A percentile compares a stretch with the other conserved stretches of the same genome.
Evolutionary conservation across 1,140 invertebrate genomes (phyloP).

Genomic region (Bombus consobrinus): DNA sequence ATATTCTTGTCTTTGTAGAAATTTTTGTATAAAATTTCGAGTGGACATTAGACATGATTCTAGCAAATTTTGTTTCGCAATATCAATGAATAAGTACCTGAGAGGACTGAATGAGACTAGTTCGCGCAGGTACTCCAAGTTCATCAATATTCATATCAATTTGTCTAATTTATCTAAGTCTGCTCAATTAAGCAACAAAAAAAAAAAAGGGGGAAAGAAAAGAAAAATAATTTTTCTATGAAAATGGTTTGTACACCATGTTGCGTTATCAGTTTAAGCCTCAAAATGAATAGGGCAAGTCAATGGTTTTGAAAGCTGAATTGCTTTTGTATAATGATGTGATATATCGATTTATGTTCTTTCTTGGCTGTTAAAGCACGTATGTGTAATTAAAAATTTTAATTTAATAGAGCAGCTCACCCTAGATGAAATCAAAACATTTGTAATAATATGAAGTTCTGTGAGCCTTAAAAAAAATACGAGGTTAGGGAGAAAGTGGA

Average conservation of each 20-base stretch:
- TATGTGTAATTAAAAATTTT: slow-evolving; percentile 37
- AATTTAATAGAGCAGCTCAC: slow-evolving; percentile 41
- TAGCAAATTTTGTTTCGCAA: slow-evolving; percentile 59
- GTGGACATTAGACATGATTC: slow-evolving; percentile 39
- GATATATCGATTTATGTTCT: slow-evolving; percentile 17
- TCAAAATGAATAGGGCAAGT: slow-evolving; percentile 33
- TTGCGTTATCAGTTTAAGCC: slow-evolving; percentile 17
- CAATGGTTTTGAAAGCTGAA: slow-evolving; percentile 28
- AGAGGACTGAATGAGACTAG: slow-evolving; percentile 46
- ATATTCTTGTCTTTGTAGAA: slow-evolving; percentile 36
- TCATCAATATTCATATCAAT: slow-evolving; percentile 69
- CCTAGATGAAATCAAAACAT: slow-evolving; percentile 59
- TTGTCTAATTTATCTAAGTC: slow-evolving; percentile 54
- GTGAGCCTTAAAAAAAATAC: slow-evolving; percentile 44
- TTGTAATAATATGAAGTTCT: slow-evolving; percentile 49
- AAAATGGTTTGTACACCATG: slow-evolving; percentile 30
- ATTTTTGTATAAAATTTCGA: slow-evolving; percentile 50
- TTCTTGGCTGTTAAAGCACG: slow-evolving; percentile 8
- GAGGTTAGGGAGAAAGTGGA: slow-evolving; percentile 49
- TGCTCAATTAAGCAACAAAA: slow-evolving; percentile 33
- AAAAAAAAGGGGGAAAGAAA: not conserved
- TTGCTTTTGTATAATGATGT: slow-evolving; percentile 42
- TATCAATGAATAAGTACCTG: slow-evolving; percentile 63
- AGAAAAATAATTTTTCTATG: slow-evolving; percentile 23
- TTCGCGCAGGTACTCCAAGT: slow-evolving; percentile 61